phyloP scores from a whole-genome alignment of 2,113 vertebrate species.

The Pelecanoides urinatrix region DNA sequence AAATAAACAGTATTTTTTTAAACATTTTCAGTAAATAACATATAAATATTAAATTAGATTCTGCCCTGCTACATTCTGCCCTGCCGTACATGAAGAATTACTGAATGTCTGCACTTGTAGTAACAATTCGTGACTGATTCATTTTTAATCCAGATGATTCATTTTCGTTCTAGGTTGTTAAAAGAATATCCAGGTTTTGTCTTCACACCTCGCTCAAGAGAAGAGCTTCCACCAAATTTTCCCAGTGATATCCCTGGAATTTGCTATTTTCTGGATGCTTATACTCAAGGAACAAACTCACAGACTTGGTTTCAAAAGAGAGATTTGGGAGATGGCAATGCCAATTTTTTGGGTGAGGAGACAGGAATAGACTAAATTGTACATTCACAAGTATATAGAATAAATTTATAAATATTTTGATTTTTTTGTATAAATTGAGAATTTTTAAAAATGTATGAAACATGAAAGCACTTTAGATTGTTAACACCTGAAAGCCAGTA shows the following conservation, averaged over 20 bases:
- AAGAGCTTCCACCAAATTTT: conserved; percentile 96
- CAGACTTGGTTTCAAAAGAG: conserved; percentile 72
- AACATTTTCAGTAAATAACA: neutral
- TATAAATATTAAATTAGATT: neutral
- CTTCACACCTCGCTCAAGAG: conserved; percentile 91
- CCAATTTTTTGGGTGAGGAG: conserved; percentile 76
- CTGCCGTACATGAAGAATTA: neutral
- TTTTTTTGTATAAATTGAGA: conserved; percentile 11
- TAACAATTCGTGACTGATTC: neutral
- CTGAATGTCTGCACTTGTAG: neutral
- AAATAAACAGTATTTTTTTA: neutral
- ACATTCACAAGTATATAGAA: neutral
- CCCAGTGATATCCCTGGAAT: conserved; percentile 93
- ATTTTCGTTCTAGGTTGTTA: conserved; percentile 83
- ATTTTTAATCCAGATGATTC: conserved; percentile 27
- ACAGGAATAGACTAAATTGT: conserved; percentile 70
- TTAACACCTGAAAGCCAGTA: conserved; percentile 59
- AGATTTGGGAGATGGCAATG: conserved; percentile 69
- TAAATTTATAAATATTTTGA: neutral
- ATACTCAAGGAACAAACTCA: conserved; percentile 70
- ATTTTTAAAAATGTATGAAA: conserved; percentile 12
- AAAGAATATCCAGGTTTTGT: conserved; percentile 89
- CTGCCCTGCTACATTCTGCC: neutral
- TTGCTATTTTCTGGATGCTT: conserved; percentile 94
- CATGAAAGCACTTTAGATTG: conserved; percentile 67